Percentiles rank a stretch among this genome's conserved stretches.
Evolutionary conservation across 92 coral and sea anemone species (phyloP).

Genomic region (Paramuricea clavata): DNA sequence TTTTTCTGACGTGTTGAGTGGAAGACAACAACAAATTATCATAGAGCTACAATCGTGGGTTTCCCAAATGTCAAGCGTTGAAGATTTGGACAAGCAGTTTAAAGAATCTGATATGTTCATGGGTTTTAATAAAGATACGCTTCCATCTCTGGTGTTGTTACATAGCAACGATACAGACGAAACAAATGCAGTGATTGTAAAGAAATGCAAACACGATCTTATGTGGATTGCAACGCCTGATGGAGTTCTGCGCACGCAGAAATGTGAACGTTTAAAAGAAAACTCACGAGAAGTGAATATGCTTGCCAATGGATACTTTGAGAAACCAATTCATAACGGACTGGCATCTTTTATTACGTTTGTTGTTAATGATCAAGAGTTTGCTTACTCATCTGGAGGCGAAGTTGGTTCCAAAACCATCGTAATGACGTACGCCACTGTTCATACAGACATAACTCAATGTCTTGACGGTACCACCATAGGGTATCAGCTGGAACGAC

Average conservation of each 20-base stretch:
- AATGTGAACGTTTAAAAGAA: constrained; percentile 14
- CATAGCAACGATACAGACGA: constrained; percentile 58
- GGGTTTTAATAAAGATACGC: constrained; percentile 66
- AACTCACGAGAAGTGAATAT: constrained; percentile 37
- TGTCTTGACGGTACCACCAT: constrained; percentile 52
- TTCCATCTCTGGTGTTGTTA: constrained; percentile 60
- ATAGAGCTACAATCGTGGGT: constrained; percentile 46
- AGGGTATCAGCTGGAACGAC: constrained; percentile 27
- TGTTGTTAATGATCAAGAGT: constrained; percentile 7
- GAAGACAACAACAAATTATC: constrained; percentile 16
- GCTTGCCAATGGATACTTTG: constrained; percentile 29
- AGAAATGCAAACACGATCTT: constrained; percentile 47
- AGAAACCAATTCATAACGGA: constrained; percentile 58
- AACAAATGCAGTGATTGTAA: constrained; percentile 46
- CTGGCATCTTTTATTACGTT: constrained; percentile 39
- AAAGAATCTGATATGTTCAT: constrained; percentile 60
- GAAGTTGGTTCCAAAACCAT: constrained; percentile 65
- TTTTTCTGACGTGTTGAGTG: constrained; percentile 59
- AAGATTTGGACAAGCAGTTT: constrained; percentile 37
- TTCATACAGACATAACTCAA: constrained; percentile 73
- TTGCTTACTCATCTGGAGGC: neutral
- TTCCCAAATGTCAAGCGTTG: constrained; percentile 35
- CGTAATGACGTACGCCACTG: constrained; percentile 86
- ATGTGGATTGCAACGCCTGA: constrained; percentile 61
- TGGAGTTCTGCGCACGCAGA: constrained; percentile 56